Percentiles rank a stretch among this genome's conserved stretches.
phyloP scores from a whole-genome alignment of 2,888 invertebrate species.

The Oscheius sp. region DNA sequence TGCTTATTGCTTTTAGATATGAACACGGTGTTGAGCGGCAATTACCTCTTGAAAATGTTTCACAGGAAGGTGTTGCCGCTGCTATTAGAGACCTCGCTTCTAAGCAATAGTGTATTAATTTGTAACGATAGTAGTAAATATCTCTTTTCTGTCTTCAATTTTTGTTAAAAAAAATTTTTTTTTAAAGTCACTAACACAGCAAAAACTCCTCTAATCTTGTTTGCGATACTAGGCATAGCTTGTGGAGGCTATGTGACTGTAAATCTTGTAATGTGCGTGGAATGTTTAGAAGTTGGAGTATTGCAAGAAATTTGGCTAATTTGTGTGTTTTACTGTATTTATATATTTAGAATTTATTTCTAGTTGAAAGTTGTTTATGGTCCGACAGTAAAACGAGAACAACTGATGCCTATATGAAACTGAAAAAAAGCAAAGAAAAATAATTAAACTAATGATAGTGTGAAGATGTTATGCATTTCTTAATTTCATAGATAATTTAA shows the following conservation, averaged over 20 bases:
- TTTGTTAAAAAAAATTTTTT: no score
- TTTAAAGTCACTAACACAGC: background rate
- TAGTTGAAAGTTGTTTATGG: constrained; percentile 62
- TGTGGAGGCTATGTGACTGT: constrained; percentile 65
- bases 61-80: constrained; percentile 58
- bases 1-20: constrained; percentile 53
- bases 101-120: constrained; percentile 9
- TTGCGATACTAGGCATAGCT: constrained; percentile 47
- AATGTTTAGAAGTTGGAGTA: constrained; percentile 51
- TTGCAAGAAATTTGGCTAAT: no score
- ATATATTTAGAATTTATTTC: constrained; percentile 47
- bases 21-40: constrained; percentile 65
- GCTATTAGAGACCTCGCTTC: constrained; percentile 31
- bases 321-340: no score
- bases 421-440: no score
- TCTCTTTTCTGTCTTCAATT: background rate
- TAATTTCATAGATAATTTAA: no score
- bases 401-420: constrained; percentile 32
- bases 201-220: background rate
- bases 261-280: constrained; percentile 64
- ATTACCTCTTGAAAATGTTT: constrained; percentile 61
- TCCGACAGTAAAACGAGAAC: constrained; percentile 40
- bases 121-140: constrained; percentile 15
- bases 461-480: no score
- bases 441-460: no score